phyloP scores from a whole-genome alignment of 2,113 vertebrate genomes.

The Pluvialis apricaria region DNA sequence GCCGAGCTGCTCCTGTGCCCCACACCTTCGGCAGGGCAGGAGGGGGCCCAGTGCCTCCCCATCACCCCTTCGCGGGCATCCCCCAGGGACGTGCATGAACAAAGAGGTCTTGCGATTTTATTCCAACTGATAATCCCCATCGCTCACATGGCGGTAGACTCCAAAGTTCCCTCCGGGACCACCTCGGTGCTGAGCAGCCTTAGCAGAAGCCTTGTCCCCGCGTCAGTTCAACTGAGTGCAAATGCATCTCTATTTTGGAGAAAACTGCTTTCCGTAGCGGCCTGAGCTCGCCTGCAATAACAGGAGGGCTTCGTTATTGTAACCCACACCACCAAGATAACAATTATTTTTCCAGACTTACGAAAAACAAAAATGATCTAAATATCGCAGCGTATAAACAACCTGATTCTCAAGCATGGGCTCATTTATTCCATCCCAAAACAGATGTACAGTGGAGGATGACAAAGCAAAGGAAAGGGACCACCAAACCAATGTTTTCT shows the following conservation, averaged over 20 bases:
- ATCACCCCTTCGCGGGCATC: accelerated
- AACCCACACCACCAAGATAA: background rate
- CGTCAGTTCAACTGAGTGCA: background rate
- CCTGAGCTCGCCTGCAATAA: background rate
- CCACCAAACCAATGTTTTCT: constrained; percentile 19
- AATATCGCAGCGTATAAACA: constrained; percentile 29
- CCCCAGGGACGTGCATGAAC: accelerated
- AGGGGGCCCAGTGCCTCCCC: background rate
- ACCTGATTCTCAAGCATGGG: background rate
- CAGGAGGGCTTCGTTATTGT: background rate
- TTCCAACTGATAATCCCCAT: background rate
- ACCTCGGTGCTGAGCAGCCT: background rate
- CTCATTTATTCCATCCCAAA: constrained; percentile 15
- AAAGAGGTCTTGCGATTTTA: accelerated
- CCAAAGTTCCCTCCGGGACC: background rate
- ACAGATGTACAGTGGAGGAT: background rate
- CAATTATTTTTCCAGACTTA: background rate
- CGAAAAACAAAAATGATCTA: constrained; percentile 19
- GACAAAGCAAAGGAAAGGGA: background rate
- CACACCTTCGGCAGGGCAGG: accelerated
- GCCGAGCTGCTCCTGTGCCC: background rate
- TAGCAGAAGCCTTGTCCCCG: background rate
- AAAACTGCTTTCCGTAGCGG: background rate
- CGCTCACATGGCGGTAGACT: accelerated
- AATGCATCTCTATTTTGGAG: background rate